Percentiles rank a stretch among this genome's conserved stretches.
phyloP scores from a whole-genome alignment of 2,113 vertebrate species.

The Apeltes quadracus region DNA sequence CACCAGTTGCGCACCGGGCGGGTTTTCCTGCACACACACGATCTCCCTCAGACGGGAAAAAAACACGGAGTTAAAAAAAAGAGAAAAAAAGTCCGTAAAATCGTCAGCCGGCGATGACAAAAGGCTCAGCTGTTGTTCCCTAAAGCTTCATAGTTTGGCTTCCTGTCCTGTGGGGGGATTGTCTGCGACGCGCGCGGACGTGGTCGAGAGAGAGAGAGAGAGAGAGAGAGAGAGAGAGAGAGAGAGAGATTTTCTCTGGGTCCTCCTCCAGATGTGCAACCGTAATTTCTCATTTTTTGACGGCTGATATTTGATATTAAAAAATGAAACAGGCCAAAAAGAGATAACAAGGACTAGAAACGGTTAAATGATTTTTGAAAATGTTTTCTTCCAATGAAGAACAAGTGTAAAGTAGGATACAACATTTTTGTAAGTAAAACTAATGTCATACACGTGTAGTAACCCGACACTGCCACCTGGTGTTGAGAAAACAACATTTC shows the following conservation, averaged over 20 bases:
- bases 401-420: not conserved
- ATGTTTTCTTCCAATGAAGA: not conserved
- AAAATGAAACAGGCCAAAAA: not conserved
- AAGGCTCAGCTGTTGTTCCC: slow-evolving; percentile 18
- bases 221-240: slow-evolving; percentile 18
- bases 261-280: slow-evolving; percentile 76
- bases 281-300: too few species aligned
- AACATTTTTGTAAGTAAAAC: slow-evolving; percentile 26
- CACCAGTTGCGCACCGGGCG: not conserved
- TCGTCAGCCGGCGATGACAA: slow-evolving; percentile 13
- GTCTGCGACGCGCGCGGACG: slow-evolving; percentile 65
- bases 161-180: slow-evolving; percentile 8
- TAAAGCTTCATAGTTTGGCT: slow-evolving; percentile 40
- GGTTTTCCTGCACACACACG: slow-evolving; percentile 14
- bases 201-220: slow-evolving; percentile 46
- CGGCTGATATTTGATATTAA: too few species aligned
- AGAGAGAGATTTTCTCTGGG: slow-evolving; percentile 48
- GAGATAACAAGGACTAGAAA: too few species aligned
- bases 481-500: slow-evolving; percentile 22
- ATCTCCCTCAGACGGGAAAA: slow-evolving; percentile 14
- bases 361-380: not conserved
- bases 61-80: not conserved
- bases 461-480: slow-evolving; percentile 57
- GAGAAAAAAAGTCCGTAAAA: not conserved
- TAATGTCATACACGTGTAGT: not conserved